Evolutionary conservation across 1,140 invertebrate species (phyloP).

Genomic region (Zaprionus tsacasi): DNA sequence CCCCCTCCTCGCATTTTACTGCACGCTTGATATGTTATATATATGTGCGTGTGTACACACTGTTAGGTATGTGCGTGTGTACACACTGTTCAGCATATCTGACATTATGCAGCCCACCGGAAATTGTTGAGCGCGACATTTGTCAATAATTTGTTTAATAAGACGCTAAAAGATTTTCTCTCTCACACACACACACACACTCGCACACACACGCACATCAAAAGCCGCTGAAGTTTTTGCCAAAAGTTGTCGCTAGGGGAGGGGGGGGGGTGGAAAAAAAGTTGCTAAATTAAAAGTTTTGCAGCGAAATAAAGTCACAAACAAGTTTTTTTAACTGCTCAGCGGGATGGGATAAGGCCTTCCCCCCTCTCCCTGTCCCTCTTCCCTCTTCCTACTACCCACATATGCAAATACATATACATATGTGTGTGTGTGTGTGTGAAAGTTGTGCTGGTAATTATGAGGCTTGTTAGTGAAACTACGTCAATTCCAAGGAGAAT

Average conservation of each 20-base stretch:
- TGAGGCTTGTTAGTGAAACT: slow-evolving; percentile 26
- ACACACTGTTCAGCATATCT: background rate
- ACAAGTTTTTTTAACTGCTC: slow-evolving; percentile 41
- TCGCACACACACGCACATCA: background rate
- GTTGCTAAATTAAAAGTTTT: slow-evolving; percentile 53
- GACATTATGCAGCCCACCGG: background rate
- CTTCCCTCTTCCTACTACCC: too few relatives aligned
- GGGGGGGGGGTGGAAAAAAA: slow-evolving; percentile 10
- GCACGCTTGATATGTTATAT: background rate
- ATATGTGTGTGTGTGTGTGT: slow-evolving; percentile 7
- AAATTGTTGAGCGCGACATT: slow-evolving; percentile 13
- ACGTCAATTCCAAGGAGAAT: slow-evolving; percentile 13
- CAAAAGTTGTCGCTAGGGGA: slow-evolving; percentile 5
- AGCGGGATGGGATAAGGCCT: background rate
- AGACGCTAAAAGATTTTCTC: slow-evolving; percentile 25
- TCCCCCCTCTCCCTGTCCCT: background rate
- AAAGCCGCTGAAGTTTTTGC: slow-evolving; percentile 14
- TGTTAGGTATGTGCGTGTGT: background rate
- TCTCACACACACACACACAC: slow-evolving; percentile 11
- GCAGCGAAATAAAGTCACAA: slow-evolving; percentile 40
- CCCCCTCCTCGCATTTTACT: background rate
- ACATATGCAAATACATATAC: slow-evolving; percentile 17
- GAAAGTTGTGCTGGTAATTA: slow-evolving; percentile 41
- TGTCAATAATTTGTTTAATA: slow-evolving; percentile 40
- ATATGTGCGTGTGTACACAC: background rate